Evolutionary conservation across 2,888 invertebrate genomes (phyloP).

Genomic region (Drosophila histrio): DNA sequence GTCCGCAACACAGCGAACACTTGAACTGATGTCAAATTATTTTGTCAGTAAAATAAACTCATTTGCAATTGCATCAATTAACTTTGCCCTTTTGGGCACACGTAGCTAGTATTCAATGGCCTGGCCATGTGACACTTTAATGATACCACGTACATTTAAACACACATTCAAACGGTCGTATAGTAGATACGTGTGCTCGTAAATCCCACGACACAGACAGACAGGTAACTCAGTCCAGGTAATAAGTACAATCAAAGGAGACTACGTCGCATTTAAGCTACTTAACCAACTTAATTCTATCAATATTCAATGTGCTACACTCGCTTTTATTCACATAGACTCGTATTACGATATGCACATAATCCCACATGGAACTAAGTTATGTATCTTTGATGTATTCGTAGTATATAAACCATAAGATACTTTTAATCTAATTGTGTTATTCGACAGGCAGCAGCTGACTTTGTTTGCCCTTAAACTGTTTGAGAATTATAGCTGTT

Average conservation of each 20-base stretch:
- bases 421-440: slow-evolving; percentile 8
- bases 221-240: slow-evolving; percentile 9
- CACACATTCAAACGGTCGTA: neutral
- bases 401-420: neutral
- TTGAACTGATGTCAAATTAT: slow-evolving; percentile 47
- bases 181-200: slow-evolving; percentile 27
- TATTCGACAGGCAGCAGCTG: slow-evolving; percentile 6
- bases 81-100: slow-evolving; percentile 42
- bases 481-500: slow-evolving; percentile 15
- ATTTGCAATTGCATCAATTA: slow-evolving; percentile 53
- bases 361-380: slow-evolving; percentile 18
- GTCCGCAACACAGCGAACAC: neutral
- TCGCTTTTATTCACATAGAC: neutral
- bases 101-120: slow-evolving; percentile 9
- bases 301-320: slow-evolving; percentile 53
- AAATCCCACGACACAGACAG: slow-evolving; percentile 42
- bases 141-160: slow-evolving; percentile 44
- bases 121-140: slow-evolving; percentile 51
- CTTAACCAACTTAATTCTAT: slow-evolving; percentile 54
- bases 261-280: slow-evolving; percentile 47
- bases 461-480: slow-evolving; percentile 1
- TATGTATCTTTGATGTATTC: slow-evolving; percentile 8
- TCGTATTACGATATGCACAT: slow-evolving; percentile 12
- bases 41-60: slow-evolving; percentile 51
- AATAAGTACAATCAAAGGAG: slow-evolving; percentile 17